Base-by-base conservation (phyloP, 2,797 vertebrate genomes). In the Eulemur coronatus region DNA sequence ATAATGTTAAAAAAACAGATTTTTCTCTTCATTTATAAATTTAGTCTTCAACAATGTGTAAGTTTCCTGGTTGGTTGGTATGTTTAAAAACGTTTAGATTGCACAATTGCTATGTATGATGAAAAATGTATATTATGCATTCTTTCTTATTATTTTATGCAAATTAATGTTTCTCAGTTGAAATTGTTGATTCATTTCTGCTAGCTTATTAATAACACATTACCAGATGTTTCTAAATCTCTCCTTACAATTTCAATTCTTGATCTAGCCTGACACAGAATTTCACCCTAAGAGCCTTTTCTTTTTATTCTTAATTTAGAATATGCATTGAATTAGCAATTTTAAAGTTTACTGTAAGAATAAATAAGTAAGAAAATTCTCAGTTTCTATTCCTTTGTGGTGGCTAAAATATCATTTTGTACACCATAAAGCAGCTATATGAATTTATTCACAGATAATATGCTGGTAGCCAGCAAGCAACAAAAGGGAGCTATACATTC, bases 141-240 rank as follows among this genome's bases (percentile, higher is more conserved):
- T 94, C 61, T 50, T 93, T 81, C 70, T 86, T 92, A 90, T 79
- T 95, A 76, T 96, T 92, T 97, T 95, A 95, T 94, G 94, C 70
- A 97, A 98, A 96, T 95, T 72, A 67, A 30, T 80, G 30, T 65
- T 97, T 92, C 76, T 94, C 65, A 67, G 70, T 88, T 97, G 84
- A 95, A 96, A 97, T 82, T 90, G 93, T 94, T 97, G 92, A 90
- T 94, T 90, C 76, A 92, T 81, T 94, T 85, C 89, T 96, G 22
- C 80, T 67, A 84, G 67, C 91, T 96, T 96, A 97, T 97, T 97
- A 97, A 97, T 96, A 97, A 97, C 87, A 67, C 95, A 94, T 95
- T 92, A 96, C 95, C 96, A 97, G 89, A 96, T 96, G 85, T 97
- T 94, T 96, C 95, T 88, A 96, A 96, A 96, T 97, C 69, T 93